These are phyloP conservation scores for Heterotilapia buettikoferi DNA, from an alignment of 2,113 vertebrate genomes.

Conservation along the genomic window DNA sequence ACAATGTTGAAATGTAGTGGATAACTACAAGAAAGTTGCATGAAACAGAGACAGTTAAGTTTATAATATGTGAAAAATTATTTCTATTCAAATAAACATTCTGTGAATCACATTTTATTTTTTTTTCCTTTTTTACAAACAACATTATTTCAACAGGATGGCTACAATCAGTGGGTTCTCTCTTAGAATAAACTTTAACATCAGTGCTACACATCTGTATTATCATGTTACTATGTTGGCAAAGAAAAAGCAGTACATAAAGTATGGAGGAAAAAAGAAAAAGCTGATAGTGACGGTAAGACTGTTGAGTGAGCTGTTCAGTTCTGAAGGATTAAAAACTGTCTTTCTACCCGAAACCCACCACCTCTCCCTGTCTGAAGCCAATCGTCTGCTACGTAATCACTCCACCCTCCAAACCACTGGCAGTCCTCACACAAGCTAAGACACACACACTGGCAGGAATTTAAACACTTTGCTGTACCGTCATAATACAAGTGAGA, in stretches of 20 bases:
- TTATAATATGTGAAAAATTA: background rate
- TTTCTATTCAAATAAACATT: background rate
- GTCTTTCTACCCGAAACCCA: conserved; percentile 29
- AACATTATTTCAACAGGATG: background rate
- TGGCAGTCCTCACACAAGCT: background rate
- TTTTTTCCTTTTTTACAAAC: background rate
- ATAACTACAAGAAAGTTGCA: background rate
- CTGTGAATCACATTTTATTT: background rate
- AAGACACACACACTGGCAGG: background rate
- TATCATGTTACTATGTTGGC: background rate
- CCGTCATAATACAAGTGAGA: background rate
- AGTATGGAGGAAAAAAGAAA: background rate
- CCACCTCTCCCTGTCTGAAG: conserved; percentile 10
- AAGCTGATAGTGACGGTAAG: background rate
- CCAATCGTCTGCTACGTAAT: conserved; percentile 26
- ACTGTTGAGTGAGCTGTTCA: conserved; percentile 25
- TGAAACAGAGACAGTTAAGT: background rate
- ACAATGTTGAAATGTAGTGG: background rate
- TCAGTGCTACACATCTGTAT: background rate
- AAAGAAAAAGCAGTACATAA: background rate
- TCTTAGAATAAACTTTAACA: background rate
- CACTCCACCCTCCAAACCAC: conserved; percentile 29
- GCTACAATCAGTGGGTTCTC: background rate
- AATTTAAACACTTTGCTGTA: background rate
- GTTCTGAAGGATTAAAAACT: conserved; percentile 47